Evolutionary conservation across 1,140 invertebrate species (phyloP), one percentile per base, ranked within the genome.

Genomic region (Pteromalus puparum): DNA sequence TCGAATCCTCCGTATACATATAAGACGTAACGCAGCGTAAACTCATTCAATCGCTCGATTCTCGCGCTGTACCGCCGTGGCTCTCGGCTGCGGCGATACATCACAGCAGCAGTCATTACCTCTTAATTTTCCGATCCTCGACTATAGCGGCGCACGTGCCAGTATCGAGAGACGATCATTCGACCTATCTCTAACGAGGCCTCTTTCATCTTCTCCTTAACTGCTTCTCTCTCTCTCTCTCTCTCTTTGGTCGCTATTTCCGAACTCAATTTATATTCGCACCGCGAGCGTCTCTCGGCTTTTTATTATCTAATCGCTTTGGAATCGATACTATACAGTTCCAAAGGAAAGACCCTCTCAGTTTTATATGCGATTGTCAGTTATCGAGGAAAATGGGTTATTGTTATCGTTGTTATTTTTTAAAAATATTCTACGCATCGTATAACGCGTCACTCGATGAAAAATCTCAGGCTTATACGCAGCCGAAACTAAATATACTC

Each of bases 181-280:
- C 53, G 53, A n/a, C 53, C 53, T 61, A 61, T 61, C 53, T 61
- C 15, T 61, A 61, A 61, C 53, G 53, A 61, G 46, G 53, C 21
- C 53, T 61, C 53, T 61, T 61, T 61, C 53, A 61, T 61, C 53
- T 61, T 61, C 53, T 61, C 21, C 53, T 61, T 61, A 61, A 61
- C 53, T 61, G 53, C 53, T 61, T 21, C 18, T n/a, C 53, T 15
- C 15, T 1, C 42, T 13, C 42, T 46, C 42, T 46, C 42, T 10
- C 42, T 46, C 42, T 46, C 42, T 61, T 6, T 61, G 21, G 53
- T 61, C 53, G 21, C 53, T 61, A 61, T 61, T 61, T 61, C 18
- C 53, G 53, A 61, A n/a, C 53, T 61, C 53, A 21, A 61, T 61
- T 61, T 61, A 61, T 61, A 61, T 61, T 61, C 53, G 53, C 21